These are phyloP conservation scores for Monopis laevigella DNA, from an alignment of 2,888 invertebrate genomes.

Conservation along the genomic window DNA sequence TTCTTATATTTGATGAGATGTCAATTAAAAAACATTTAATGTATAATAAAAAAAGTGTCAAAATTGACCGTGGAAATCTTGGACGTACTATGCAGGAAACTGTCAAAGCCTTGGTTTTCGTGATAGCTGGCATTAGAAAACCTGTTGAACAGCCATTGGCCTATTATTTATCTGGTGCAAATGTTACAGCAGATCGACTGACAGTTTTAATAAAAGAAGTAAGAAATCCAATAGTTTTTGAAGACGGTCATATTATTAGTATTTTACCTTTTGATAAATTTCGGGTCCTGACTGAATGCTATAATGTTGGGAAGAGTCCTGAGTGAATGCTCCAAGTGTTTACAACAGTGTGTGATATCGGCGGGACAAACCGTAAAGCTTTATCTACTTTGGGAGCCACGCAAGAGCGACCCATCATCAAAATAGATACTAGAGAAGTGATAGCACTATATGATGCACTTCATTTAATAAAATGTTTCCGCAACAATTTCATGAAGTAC, in stretches of 20 bases:
- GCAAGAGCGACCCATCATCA: background rate
- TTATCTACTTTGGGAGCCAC: conserved; percentile 10
- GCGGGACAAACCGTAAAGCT: conserved; percentile 4
- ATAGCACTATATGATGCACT: conserved; percentile 17
- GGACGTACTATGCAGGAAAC: background rate
- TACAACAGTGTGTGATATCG: conserved; percentile 12
- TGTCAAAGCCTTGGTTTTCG: background rate
- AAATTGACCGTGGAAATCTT: conserved; percentile 3
- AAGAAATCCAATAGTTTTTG: background rate
- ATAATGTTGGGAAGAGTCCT: too few relatives aligned
- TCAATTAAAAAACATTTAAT: conserved; percentile 1
- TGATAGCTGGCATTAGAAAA: background rate
- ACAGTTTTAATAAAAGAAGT: conserved; percentile 11
- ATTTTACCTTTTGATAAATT: conserved; percentile 9
- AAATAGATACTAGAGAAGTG: conserved; percentile 11
- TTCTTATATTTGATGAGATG: conserved; percentile 8
- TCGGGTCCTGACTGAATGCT: conserved; percentile 8
- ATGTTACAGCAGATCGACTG: conserved; percentile 17
- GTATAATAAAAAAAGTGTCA: conserved; percentile 1
- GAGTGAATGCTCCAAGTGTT: background rate
- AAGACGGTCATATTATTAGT: background rate
- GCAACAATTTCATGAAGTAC: conserved; percentile 17
- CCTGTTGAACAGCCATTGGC: conserved; percentile 2
- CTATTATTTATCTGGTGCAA: conserved; percentile 15
- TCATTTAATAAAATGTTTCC: conserved; percentile 16